Evolutionary conservation across 64 coral and sea anemone species (phyloP).

Genomic region (Platygyra sinensis): DNA sequence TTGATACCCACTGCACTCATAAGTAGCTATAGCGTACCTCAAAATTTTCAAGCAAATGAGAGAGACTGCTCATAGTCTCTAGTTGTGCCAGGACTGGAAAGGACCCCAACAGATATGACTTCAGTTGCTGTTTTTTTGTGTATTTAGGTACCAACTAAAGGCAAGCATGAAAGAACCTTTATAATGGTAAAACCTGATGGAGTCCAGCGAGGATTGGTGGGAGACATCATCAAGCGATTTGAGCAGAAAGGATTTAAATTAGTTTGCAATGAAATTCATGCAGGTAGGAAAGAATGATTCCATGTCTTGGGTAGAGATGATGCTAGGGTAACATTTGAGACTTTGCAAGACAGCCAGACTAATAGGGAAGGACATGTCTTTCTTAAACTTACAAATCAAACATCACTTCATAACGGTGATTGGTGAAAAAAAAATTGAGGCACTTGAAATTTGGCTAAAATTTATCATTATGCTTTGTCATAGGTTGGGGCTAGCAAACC

Average conservation of each 20-base stretch:
- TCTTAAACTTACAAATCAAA: too few species aligned
- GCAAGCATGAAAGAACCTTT: conserved; percentile 81
- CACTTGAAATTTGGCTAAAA: too few species aligned
- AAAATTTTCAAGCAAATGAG: not conserved
- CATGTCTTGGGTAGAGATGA: not conserved
- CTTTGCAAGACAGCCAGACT: too few species aligned
- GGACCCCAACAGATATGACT: too few species aligned
- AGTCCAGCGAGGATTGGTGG: conserved; percentile 79
- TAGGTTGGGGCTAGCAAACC: too few species aligned
- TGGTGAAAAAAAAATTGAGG: too few species aligned
- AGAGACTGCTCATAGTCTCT: not conserved
- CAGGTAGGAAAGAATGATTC: conserved; percentile 80
- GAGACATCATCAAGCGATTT: conserved; percentile 93
- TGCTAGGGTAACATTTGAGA: not conserved
- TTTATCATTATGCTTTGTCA: too few species aligned
- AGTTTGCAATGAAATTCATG: conserved; percentile 91
- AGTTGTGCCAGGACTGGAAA: too few species aligned
- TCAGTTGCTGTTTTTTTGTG: not conserved
- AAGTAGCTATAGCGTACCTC: too few species aligned
- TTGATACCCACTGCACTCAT: too few species aligned
- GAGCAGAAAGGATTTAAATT: conserved; percentile 97
- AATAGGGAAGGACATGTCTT: too few species aligned
- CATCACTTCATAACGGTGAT: too few species aligned
- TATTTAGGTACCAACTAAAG: conserved; percentile 6
- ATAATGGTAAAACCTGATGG: conserved; percentile 98